phyloP scores from a whole-genome alignment of 2,888 invertebrate species.

The Ornithoptera alexandrae region DNA sequence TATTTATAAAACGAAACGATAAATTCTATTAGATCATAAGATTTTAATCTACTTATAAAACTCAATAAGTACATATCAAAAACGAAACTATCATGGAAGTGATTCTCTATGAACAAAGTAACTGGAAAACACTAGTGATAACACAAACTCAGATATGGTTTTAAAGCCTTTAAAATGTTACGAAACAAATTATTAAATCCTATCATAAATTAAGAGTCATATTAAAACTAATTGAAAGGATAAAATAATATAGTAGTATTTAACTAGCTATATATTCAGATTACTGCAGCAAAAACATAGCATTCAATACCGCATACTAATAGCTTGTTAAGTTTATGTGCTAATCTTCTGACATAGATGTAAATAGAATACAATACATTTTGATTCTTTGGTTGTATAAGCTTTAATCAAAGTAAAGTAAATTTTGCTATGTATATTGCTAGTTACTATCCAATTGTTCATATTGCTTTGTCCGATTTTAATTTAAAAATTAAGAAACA shows the following conservation, averaged over 20 bases:
- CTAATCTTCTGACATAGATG: background rate
- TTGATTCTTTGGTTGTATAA: background rate
- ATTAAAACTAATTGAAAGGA: conserved; percentile 3
- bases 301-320: conserved; percentile 9
- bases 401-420: too few species aligned
- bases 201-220: background rate
- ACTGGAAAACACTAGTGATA: background rate
- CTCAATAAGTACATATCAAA: background rate
- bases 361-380: background rate
- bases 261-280: background rate
- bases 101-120: background rate
- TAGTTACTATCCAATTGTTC: background rate
- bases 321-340: conserved; percentile 5
- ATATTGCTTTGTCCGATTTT: background rate
- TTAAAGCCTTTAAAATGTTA: background rate
- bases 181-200: background rate
- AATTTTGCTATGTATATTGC: background rate
- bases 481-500: too few species aligned
- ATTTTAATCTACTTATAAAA: background rate
- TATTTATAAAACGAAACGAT: too few species aligned
- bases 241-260: background rate
- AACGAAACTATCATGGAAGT: background rate
- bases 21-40: too few species aligned
- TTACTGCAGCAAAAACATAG: background rate
- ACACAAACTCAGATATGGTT: background rate